Conservation (phyloP, 2,113 vertebrate species). For the Lucifuga dentata region DNA sequence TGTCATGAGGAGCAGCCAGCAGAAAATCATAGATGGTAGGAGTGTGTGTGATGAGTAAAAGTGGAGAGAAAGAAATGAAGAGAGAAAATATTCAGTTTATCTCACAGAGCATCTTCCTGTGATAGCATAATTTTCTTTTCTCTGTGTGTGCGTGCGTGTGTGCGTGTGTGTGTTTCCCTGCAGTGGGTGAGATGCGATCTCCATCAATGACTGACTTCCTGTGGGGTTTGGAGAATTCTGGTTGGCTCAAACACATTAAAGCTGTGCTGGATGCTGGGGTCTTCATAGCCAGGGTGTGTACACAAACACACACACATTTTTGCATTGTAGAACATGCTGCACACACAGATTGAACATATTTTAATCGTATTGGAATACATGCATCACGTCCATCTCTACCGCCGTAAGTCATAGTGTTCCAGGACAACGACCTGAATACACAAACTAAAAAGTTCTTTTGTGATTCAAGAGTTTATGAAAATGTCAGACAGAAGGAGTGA, state of each 20-base stretch:
- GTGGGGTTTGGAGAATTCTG: constrained; percentile 95
- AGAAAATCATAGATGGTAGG: constrained; percentile 94
- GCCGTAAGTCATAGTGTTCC: too few species aligned
- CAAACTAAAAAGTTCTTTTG: too few species aligned
- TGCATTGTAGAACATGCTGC: too few species aligned
- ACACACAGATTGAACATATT: constrained; percentile 1
- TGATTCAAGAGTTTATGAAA: too few species aligned
- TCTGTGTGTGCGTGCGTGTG: background rate
- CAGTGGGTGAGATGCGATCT: constrained; percentile 92
- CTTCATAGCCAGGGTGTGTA: constrained; percentile 92
- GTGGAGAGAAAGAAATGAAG: too few species aligned
- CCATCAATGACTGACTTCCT: constrained; percentile 96
- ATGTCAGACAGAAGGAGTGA: too few species aligned
- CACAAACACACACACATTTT: background rate
- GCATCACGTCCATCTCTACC: too few species aligned
- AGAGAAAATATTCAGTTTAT: background rate
- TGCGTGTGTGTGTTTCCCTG: background rate
- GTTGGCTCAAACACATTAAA: constrained; percentile 98
- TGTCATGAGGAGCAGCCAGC: constrained; percentile 97
- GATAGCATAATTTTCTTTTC: background rate
- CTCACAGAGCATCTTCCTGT: background rate
- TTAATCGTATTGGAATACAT: too few species aligned
- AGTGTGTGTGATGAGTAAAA: background rate
- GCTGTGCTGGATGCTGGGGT: constrained; percentile 93
- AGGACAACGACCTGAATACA: too few species aligned